Evolutionary conservation across 2,113 vertebrate genomes (phyloP), one percentile per base, ranked within the genome.

Genomic region (Corydoras maculifer): DNA sequence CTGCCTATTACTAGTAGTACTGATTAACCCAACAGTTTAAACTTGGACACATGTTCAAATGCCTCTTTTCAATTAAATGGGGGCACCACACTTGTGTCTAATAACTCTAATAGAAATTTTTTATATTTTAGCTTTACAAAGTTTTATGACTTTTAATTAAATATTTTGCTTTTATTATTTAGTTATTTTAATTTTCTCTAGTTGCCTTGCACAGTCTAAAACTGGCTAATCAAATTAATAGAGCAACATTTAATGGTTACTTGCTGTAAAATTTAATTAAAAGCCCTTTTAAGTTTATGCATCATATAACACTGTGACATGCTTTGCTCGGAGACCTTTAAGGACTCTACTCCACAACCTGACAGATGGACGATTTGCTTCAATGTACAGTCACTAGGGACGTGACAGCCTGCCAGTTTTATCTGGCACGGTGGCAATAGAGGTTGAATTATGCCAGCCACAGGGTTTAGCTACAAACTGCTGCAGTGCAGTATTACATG

Each of bases 331-430:
- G n/a, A 54, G 15, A 54, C 15, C 58, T 54, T 10, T 35, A 43
- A 53, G 50, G 31, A 30, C 64, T 61, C 48, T n/a, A 65, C 9
- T 50, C 30, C 9, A 25, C 18, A 29, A 35, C 30, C 15, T 51
- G 49, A n/a, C 65, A 62, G 65, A 49, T 62, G 58, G 58, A 12
- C 53, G 58, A 61, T 54, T 74, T 68, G 58, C 72, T 62, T 64
- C 57, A 43, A 18, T 72, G 62, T 72, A 59, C 70, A 65, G 65
- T 54, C 15, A 74, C 31, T 74, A 58, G 58, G 51, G 31, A 74
- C 62, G 29, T 57, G 58, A 51, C 65, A 54, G 51, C 31, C 18
- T 55, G 48, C 51, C 32, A 31, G 51, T 25, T 14, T 74, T 62
- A 62, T 48, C 35, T 62, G 65, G 32, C 50, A 53, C 32, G 59